Base-by-base conservation (phyloP, 2,888 invertebrate genomes). In the Trachelus stipa region DNA sequence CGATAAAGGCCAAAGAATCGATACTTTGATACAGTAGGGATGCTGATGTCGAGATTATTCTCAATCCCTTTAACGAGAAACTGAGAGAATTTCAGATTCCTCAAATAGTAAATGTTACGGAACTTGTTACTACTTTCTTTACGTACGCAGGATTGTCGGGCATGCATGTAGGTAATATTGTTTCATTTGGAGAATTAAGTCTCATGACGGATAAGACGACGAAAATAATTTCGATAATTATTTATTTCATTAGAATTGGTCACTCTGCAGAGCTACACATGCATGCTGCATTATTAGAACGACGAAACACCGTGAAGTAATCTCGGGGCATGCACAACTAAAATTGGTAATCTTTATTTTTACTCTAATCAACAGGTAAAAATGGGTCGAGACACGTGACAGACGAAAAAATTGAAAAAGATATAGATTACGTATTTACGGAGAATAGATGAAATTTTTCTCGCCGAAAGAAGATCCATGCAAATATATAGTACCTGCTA, bases 61-160 rank as follows among this genome's bases (percentile, higher is more conserved):
- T 0, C 34, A 75, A 1, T 80, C 83, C 9, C 6, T 81, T 83
- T 73, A 0, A n/a, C 9, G 75, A 83, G 1, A 74, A 74, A 4
- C 6, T 87, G 9, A 76, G 76, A 3, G 84, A 87, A 35, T 78
- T 88, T 23, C 80, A 35, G 12, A 12, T 75, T 15, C 74, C 79
- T 9, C 81, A 79, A 1, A 85, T 84, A 69, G 79, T 84, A 9
- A 87, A 85, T 6, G 88, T 89, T 0, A 34, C 88, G 23, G n/a
- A 87, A 3, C 78, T 90, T 15, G 80, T 84, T 0, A 79, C 81
- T 4, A 69, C 84, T 0, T 77, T 91, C 1, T 87, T 86, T 75
- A 80, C 87, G 15, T 88, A 88, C 75, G 82, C 86, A 77, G 90
- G 90, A 74, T 69, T 90, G 4, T 85, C 86, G 78, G 91, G 91